phyloP scores from a whole-genome alignment of 2,113 vertebrate genomes.

The Willisornis vidua region DNA sequence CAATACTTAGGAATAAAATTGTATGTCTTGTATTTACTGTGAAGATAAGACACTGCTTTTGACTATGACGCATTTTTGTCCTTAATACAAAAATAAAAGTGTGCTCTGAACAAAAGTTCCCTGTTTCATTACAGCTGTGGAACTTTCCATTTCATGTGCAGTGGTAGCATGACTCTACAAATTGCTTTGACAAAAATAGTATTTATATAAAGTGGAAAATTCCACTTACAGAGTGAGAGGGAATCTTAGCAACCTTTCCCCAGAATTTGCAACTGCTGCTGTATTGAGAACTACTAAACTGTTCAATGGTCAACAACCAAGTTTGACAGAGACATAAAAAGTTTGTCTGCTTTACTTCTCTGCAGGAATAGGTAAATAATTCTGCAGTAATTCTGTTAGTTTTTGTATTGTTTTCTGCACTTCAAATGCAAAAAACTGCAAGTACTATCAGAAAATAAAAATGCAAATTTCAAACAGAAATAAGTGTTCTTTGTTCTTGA shows the following conservation, averaged over 20 bases:
- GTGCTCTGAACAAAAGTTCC: background rate
- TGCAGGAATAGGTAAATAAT: background rate
- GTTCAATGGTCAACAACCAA: background rate
- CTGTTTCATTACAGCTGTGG: background rate
- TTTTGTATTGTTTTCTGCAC: background rate
- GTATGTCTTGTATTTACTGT: background rate
- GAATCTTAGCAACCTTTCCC: background rate
- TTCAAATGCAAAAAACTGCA: background rate
- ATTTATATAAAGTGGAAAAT: slow-evolving; percentile 22
- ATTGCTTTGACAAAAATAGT: slow-evolving; percentile 19
- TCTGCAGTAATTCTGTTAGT: background rate
- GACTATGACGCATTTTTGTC: background rate
- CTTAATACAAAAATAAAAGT: background rate
- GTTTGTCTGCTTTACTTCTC: background rate
- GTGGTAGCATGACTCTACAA: background rate
- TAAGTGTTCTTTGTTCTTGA: background rate
- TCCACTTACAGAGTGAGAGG: background rate
- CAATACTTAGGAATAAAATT: background rate
- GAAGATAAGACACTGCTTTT: background rate
- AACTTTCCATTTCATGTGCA: slow-evolving; percentile 19
- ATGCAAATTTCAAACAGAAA: background rate
- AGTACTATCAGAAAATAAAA: background rate
- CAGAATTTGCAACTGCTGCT: background rate
- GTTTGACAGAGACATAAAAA: background rate
- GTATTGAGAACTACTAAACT: background rate